Percentiles rank a stretch among this genome's conserved stretches.
These are phyloP conservation scores for Anolis apletophallus DNA, from an alignment of 2,797 vertebrate species.

Conservation along the genomic window DNA sequence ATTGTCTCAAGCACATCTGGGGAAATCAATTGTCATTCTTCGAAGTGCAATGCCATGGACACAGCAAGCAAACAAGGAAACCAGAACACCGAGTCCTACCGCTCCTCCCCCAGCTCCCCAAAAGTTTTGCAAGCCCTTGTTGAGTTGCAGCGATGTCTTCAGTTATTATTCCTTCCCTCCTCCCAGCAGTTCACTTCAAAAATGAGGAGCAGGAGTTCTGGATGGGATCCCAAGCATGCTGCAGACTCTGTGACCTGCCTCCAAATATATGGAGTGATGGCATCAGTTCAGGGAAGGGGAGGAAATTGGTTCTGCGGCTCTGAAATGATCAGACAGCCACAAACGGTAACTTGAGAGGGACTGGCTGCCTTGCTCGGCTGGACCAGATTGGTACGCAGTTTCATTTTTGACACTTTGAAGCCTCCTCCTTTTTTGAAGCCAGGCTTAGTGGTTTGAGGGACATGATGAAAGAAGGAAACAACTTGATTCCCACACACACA, in stretches of 20 bases:
- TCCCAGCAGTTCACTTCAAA: conserved; percentile 8
- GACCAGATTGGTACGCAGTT: conserved; percentile 33
- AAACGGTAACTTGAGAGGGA: conserved; percentile 45
- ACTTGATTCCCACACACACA: conserved; percentile 17
- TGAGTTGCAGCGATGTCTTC: not conserved
- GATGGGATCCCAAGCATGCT: conserved; percentile 10
- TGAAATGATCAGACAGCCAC: conserved; percentile 53
- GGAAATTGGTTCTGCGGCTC: conserved; percentile 27
- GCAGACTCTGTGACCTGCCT: not conserved
- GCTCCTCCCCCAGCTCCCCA: accelerated
- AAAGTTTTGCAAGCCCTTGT: conserved; percentile 11
- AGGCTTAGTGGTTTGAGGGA: conserved; percentile 22
- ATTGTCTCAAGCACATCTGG: accelerated
- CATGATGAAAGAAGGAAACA: conserved; percentile 40
- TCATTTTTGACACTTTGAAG: conserved; percentile 17
- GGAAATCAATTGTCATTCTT: not conserved
- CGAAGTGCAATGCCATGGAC: not conserved
- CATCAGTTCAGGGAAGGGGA: conserved; percentile 35
- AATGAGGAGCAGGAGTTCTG: conserved; percentile 16
- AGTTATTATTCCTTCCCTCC: not conserved
- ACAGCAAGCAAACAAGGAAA: accelerated
- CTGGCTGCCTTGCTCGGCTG: conserved; percentile 37
- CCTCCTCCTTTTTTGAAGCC: conserved; percentile 35
- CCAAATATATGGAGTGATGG: conserved; percentile 20
- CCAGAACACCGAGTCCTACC: conserved; percentile 1